A percentile compares a stretch with the other conserved stretches of the same genome.
Evolutionary conservation across 53 echinoderm and acorn worm species (phyloP).

Genomic region (Echinarachnius parma): DNA sequence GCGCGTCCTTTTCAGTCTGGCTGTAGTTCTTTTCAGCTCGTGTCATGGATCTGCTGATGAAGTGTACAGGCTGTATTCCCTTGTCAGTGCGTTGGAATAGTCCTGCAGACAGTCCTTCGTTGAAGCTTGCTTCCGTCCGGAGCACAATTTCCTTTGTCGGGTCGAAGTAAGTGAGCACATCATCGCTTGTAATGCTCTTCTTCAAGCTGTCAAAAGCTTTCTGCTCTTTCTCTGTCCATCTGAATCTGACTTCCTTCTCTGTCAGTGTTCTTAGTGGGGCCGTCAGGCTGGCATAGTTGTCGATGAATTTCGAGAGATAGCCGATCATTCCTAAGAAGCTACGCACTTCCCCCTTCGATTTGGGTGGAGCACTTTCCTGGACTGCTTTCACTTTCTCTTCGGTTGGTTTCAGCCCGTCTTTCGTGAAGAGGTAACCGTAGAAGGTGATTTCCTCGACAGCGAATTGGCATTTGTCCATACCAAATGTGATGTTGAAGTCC

Average conservation of each 20-base stretch:
- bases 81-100: constrained; percentile 33
- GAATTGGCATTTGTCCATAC: constrained; percentile 22
- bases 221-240: constrained; percentile 16
- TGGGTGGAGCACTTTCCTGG: constrained; percentile 37
- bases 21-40: constrained; percentile 42
- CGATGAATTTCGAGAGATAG: constrained; percentile 42
- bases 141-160: constrained; percentile 28
- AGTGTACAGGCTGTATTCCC: constrained; percentile 47
- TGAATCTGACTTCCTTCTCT: constrained; percentile 22
- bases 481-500: constrained; percentile 10
- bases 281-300: constrained; percentile 40
- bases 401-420: constrained; percentile 35
- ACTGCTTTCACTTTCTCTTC: constrained; percentile 38
- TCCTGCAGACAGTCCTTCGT: constrained; percentile 42
- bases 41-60: constrained; percentile 37
- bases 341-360: constrained; percentile 48
- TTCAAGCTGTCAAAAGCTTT: constrained; percentile 18
- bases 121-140: constrained; percentile 39
- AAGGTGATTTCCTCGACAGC: constrained; percentile 11
- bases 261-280: constrained; percentile 49
- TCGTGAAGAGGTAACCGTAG: constrained; percentile 24
- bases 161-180: constrained; percentile 34
- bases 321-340: constrained; percentile 66
- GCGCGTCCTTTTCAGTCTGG: constrained; percentile 35
- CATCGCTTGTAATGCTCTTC: constrained; percentile 37